Base-by-base conservation (phyloP, 2,888 invertebrate species). In the Chirona hameri region DNA sequence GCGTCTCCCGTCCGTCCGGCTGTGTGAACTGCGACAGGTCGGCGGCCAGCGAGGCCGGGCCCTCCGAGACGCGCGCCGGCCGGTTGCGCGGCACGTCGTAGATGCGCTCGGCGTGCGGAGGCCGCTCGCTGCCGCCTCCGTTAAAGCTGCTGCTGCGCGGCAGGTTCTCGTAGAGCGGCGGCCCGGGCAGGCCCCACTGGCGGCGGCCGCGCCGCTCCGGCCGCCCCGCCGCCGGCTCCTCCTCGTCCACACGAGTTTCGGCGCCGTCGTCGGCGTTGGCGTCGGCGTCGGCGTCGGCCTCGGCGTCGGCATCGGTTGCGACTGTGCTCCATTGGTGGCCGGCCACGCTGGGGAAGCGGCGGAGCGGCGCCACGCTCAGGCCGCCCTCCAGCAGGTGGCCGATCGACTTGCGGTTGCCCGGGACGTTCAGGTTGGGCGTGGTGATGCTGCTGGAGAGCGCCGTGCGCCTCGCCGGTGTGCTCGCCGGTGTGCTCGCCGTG, bases 371-470 rank as follows among this genome's bases (percentile, higher is more conserved):
- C 29, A 79, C 82, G 39, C 83, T 65, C 55, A 65, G 81, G 5
- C n/a, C 80, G 27, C 55, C 69, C 24, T 69, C 60, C 27, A 79
- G 69, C 27, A 79, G 55, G 29, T 60, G 79, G 4, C 79, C 82
- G 79, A 60, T 79, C 80, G 82, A 82, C 79, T 83, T 84, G 24
- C 84, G 83, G 79, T 84, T 84, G 24, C 81, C 81, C 21, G 83
- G 83, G 14, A 82, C 82, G 79, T 82, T 84, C 31, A 84, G 55
- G 55, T 84, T 83, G 60, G 84, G 84, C 31, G 84, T 84, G 24
- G 83, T 79, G 24, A 39, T 39, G 76, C 76, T 39, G 18, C 39
- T 39, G 39, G 46, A 46, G 24, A 46, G 46, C 76, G 76, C 15
- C 46, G 76, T 21, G 27, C 65, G 65, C n/a, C 10, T 9, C 24